Evolutionary conservation across 2,113 vertebrate genomes (phyloP).

Genomic region (Zapus hudsonius): DNA sequence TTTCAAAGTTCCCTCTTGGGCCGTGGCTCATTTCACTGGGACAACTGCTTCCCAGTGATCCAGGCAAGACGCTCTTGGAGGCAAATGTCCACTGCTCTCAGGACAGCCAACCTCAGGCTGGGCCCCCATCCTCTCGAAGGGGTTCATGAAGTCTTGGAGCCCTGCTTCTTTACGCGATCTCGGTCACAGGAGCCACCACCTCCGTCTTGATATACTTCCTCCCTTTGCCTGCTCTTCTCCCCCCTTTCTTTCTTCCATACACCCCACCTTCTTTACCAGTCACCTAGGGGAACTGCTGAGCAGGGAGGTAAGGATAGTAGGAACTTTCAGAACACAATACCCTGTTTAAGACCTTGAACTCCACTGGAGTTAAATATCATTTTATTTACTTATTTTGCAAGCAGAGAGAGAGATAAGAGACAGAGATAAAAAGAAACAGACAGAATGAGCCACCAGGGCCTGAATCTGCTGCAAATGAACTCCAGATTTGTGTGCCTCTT

Average conservation of each 20-base stretch:
- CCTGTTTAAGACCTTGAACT: not conserved
- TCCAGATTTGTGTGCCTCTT: no score
- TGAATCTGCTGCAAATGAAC: no score
- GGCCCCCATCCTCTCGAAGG: not conserved
- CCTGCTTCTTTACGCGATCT: not conserved
- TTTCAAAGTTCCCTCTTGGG: slow-evolving; percentile 59
- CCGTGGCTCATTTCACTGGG: slow-evolving; percentile 9
- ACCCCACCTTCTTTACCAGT: not conserved
- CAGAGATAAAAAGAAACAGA: no score
- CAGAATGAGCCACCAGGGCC: no score
- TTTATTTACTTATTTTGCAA: not conserved
- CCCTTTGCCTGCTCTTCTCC: not conserved
- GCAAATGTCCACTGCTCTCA: not conserved
- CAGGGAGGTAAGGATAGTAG: not conserved
- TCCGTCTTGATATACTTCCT: not conserved
- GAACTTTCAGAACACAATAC: not conserved
- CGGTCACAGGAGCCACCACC: not conserved
- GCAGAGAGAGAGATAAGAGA: no score
- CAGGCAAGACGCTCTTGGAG: not conserved
- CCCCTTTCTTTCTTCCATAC: not conserved
- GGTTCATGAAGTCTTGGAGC: not conserved
- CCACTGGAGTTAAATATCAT: not conserved
- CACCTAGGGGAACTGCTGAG: not conserved
- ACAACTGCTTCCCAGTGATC: not conserved
- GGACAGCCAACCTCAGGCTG: not conserved